Percentiles rank a stretch among this genome's conserved stretches.
Conservation (phyloP, 2,113 vertebrate genomes). For the Syrrhaptes paradoxus region DNA sequence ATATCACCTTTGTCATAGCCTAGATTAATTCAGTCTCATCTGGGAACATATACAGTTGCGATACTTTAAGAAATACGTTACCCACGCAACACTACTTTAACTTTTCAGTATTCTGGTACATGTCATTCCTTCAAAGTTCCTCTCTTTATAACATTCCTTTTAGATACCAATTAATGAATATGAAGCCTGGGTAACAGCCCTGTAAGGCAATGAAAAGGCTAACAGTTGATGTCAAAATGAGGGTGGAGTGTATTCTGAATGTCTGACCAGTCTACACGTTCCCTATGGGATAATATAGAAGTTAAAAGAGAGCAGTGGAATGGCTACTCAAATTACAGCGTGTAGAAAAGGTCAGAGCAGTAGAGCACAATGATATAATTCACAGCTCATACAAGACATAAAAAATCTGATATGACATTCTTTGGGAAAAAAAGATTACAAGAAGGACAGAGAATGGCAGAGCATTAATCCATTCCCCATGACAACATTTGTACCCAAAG, state of each 20-base stretch:
- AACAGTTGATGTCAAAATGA: conserved; percentile 10
- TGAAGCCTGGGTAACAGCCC: conserved; percentile 10
- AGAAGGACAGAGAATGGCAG: conserved; percentile 50
- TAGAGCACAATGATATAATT: conserved; percentile 72
- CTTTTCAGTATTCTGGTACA: conserved; percentile 4
- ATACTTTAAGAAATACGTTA: background rate
- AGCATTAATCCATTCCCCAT: conserved; percentile 57
- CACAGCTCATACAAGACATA: conserved; percentile 72
- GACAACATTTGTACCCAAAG: conserved; percentile 44
- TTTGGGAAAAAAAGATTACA: conserved; percentile 57
- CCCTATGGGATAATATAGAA: conserved; percentile 62
- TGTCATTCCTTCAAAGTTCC: background rate
- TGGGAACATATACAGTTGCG: background rate
- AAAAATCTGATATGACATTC: conserved; percentile 67
- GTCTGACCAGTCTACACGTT: conserved; percentile 45
- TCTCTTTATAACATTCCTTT: background rate
- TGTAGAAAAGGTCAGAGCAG: conserved; percentile 75
- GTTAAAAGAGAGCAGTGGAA: conserved; percentile 58
- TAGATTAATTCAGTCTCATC: background rate
- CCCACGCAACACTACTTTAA: background rate
- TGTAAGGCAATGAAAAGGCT: conserved; percentile 28
- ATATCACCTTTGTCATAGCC: conserved; percentile 3
- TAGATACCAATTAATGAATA: conserved; percentile 43
- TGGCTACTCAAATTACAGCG: conserved; percentile 69
- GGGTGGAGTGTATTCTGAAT: conserved; percentile 48